Evolutionary conservation across 1,140 invertebrate species (phyloP), one percentile per base, ranked within the genome.

Genomic region (Lasioglossum albipes): DNA sequence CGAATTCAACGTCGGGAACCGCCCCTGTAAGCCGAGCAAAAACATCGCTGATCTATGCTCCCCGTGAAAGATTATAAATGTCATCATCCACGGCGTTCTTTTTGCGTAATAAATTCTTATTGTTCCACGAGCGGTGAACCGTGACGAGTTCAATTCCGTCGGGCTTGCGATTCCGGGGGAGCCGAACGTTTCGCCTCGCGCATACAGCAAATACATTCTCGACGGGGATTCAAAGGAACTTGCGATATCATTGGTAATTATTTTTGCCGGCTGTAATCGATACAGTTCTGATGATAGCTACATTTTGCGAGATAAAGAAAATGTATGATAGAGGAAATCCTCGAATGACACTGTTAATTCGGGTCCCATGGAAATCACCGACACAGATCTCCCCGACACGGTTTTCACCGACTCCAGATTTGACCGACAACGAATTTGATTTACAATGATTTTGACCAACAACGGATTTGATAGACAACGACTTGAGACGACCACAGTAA

Each of bases 1-100:
- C 90, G 87, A 90, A 91, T 91, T 90, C 88, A 84, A 71, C 54
- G 71, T 90, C 84, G 76, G n/a, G 41, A 57, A 70, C 57, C 66
- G 72, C 89, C 90, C 90, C 89, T 90, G 61, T 85, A 88, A 90
- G 64, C 83, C 79, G 82, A 89, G 89, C 90, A 91, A 91, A 90
- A 91, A 90, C 88, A 90, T 90, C 84, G 89, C 83, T 91, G 89
- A 91, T 91, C 88, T 90, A 91, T 85, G 89, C 66, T 78, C 82
- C 36, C 62, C 72, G 75, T 70, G 86, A 87, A 90, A 88, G 88
- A 91, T 90, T 89, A 89, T 83, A 84, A 88, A 86, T 87, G 87
- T 90, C 89, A 84, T 87, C 85, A 49, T 80, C 18, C 64, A 45
- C 62, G 36, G 41, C 54, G 54, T 18, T 68, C 74, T 57, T 86